Evolutionary conservation across 37 sponge, comb jelly and placozoan species (phyloP).

Genomic region (Oscarella lobularis): DNA sequence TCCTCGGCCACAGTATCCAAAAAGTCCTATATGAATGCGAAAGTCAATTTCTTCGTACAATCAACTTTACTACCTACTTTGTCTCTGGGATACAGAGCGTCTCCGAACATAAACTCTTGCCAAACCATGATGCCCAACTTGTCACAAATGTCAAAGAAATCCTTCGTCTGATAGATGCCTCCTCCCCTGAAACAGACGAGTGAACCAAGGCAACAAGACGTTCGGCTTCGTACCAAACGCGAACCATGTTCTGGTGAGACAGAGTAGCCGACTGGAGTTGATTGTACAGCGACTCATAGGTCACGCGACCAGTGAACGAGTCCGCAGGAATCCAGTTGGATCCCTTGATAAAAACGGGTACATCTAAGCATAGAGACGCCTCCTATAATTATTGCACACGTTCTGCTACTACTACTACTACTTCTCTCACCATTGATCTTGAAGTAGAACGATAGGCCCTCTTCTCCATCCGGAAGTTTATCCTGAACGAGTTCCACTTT

Average conservation of each 20-base stretch:
- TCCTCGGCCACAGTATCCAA: slow-evolving; percentile 64
- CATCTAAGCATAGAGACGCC: neutral
- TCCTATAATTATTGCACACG: no score
- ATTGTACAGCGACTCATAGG: slow-evolving; percentile 17
- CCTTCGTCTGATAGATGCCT: slow-evolving; percentile 83
- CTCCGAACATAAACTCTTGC: slow-evolving; percentile 99
- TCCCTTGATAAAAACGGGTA: slow-evolving; percentile 73
- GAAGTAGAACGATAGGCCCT: slow-evolving; percentile 67
- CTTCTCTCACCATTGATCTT: slow-evolving; percentile 25
- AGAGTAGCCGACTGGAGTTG: slow-evolving; percentile 43
- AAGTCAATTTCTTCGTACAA: neutral
- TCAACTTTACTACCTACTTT: slow-evolving; percentile 16
- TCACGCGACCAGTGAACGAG: slow-evolving; percentile 65
- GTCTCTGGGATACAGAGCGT: slow-evolving; percentile 85
- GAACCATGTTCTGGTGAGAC: slow-evolving; percentile 80
- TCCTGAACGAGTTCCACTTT: slow-evolving; percentile 52
- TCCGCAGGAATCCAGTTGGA: slow-evolving; percentile 89
- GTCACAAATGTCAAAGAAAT: slow-evolving; percentile 89
- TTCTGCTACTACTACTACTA: neutral
- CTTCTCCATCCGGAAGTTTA: slow-evolving; percentile 12
- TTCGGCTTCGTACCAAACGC: slow-evolving; percentile 56
- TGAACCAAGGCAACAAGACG: neutral
- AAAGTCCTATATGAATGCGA: slow-evolving; percentile 35
- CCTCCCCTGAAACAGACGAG: slow-evolving; percentile 66
- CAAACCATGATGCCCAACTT: slow-evolving; percentile 92